These are phyloP conservation scores for Patella depressa DNA, from an alignment of 2,888 invertebrate species.

Conservation along the genomic window DNA sequence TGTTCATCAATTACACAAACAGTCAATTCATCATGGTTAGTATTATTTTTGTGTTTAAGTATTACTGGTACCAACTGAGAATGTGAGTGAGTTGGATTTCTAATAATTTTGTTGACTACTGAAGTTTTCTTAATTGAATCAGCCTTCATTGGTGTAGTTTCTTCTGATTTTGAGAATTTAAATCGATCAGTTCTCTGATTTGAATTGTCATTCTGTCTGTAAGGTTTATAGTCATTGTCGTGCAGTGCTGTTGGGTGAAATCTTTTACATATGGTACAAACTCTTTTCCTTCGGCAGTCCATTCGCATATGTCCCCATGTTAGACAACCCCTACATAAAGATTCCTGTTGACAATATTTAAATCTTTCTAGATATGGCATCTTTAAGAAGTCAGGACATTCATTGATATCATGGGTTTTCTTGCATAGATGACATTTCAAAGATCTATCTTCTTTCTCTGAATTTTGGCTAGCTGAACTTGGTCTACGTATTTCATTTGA, in stretches of 20 bases:
- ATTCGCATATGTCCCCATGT: background rate
- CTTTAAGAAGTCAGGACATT: background rate
- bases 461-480: background rate
- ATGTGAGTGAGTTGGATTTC: background rate
- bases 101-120: too few species aligned
- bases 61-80: background rate
- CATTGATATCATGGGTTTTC: background rate
- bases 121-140: too few species aligned
- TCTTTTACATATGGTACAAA: background rate
- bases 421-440: background rate
- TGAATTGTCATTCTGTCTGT: too few species aligned
- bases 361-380: background rate
- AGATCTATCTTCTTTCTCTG: background rate
- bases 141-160: too few species aligned
- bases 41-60: background rate
- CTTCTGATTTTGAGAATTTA: too few species aligned
- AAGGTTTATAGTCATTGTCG: background rate
- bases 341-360: background rate
- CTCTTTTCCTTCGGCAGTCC: background rate
- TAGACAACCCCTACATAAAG: background rate
- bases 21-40: too few species aligned
- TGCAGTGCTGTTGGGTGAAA: background rate
- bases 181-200: too few species aligned
- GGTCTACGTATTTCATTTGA: too few species aligned
- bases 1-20: background rate